Evolutionary conservation across 2,888 invertebrate genomes (phyloP), one percentile per base, ranked within the genome.

Genomic region (Hermaeophaga mercurialis): DNA sequence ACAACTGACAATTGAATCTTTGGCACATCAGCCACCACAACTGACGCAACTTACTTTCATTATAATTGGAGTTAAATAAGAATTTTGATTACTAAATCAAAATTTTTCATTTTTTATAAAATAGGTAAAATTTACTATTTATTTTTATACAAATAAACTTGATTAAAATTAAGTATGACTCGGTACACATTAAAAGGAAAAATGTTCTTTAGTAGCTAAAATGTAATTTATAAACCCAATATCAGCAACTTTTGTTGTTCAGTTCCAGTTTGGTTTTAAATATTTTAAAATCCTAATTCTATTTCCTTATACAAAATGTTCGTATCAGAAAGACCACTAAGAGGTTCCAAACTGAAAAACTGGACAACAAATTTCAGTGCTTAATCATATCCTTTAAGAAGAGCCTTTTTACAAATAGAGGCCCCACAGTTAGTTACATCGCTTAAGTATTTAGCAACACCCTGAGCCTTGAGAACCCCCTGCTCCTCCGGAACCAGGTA

Each of bases 381-480:
- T 53, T 56, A 56, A 38, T 38, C 55, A 45, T 31, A 28, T 43
- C 43, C 33, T 33, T n/a, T 44, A 47, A 39, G 28, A 31, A 24
- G 26, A 39, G 49, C 22, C n/a, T n/a, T n/a, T 56, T 43, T 18
- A 26, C 18, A 44, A 47, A 19, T 54, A 56, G 49, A 38, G 48
- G 34, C 43, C 57, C 44, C 18, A 14, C 36, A 31, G 14, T 28
- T 36, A 38, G 9, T 44, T 39, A 6, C 38, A 43, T 28, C 36
- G 22, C 11, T 15, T 14, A 24, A 48, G 17, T 34, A 47, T 86
- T 89, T 77, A 92, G 86, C 91, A 96, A 82, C 96, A 96, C 76
- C 95, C 94, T 65, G 93, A 92, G 65, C 91, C 90, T 72, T 91
- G 90, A 74, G 85, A 86, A 39, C 86, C 87, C 59, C 91, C 90